phyloP scores from a whole-genome alignment of 2,888 invertebrate species.

The Anthrax anthrax region DNA sequence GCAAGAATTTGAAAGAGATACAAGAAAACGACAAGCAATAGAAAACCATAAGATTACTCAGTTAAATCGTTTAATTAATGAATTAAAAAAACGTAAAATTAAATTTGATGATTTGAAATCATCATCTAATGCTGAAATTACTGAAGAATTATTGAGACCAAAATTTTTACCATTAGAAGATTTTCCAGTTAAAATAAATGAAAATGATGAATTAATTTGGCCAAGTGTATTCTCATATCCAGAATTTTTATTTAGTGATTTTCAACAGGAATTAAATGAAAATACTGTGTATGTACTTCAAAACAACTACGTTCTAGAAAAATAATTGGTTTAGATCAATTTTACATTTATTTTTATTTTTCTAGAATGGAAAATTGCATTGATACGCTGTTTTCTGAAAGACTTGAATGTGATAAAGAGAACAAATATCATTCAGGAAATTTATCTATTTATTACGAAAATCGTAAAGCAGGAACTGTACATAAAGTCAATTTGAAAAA shows the following conservation, averaged over 20 bases:
- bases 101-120: constrained; percentile 40
- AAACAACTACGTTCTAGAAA: background rate
- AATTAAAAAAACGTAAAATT: constrained; percentile 37
- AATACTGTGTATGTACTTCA: constrained; percentile 39
- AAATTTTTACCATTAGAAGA: constrained; percentile 49
- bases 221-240: constrained; percentile 83
- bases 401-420: constrained; percentile 56
- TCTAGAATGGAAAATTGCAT: constrained; percentile 45
- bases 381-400: constrained; percentile 51
- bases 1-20: constrained; percentile 27
- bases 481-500: constrained; percentile 41
- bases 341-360: constrained; percentile 3
- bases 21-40: constrained; percentile 43
- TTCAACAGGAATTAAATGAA: constrained; percentile 69
- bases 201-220: constrained; percentile 53
- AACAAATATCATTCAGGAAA: constrained; percentile 45
- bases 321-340: background rate
- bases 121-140: constrained; percentile 24
- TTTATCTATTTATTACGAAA: constrained; percentile 62
- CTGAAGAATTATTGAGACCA: constrained; percentile 44
- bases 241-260: constrained; percentile 74
- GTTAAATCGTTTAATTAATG: constrained; percentile 35
- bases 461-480: constrained; percentile 42
- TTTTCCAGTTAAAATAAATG: constrained; percentile 46
- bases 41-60: constrained; percentile 34